These are phyloP conservation scores for Hydropsyche betteni DNA, from an alignment of 2,888 invertebrate genomes.

Conservation along the genomic window DNA sequence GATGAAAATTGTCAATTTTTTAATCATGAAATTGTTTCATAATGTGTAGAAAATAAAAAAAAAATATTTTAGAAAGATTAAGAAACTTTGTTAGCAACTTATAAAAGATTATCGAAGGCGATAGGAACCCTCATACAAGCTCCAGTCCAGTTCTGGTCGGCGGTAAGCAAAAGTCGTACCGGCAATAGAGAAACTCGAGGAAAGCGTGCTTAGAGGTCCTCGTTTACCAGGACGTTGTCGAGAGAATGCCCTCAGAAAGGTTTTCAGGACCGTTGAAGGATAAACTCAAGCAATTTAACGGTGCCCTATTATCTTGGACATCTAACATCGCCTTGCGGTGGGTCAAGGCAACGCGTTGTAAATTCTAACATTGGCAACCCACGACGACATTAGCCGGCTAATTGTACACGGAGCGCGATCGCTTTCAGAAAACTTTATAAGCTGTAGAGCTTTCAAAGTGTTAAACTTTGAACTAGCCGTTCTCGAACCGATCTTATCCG, in stretches of 20 bases:
- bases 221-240: background rate
- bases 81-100: too few relatives aligned
- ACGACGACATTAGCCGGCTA: background rate
- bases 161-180: background rate
- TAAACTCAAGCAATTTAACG: background rate
- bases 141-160: slow-evolving; percentile 4
- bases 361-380: slow-evolving; percentile 5
- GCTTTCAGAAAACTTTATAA: too few relatives aligned
- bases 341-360: slow-evolving; percentile 10
- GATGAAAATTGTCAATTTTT: too few relatives aligned
- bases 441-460: too few relatives aligned
- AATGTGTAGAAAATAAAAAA: too few relatives aligned
- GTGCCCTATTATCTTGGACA: slow-evolving; percentile 13
- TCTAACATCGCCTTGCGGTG: background rate
- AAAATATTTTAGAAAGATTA: too few relatives aligned
- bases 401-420: too few relatives aligned
- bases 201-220: background rate
- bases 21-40: too few relatives aligned
- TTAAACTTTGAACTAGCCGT: too few relatives aligned
- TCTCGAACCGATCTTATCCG: too few relatives aligned
- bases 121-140: background rate
- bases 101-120: too few relatives aligned
- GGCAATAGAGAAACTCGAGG: background rate
- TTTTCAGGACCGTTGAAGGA: background rate
- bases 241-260: background rate